Conservation (phyloP, 2,888 invertebrate species). For the Atethmia centrago region DNA sequence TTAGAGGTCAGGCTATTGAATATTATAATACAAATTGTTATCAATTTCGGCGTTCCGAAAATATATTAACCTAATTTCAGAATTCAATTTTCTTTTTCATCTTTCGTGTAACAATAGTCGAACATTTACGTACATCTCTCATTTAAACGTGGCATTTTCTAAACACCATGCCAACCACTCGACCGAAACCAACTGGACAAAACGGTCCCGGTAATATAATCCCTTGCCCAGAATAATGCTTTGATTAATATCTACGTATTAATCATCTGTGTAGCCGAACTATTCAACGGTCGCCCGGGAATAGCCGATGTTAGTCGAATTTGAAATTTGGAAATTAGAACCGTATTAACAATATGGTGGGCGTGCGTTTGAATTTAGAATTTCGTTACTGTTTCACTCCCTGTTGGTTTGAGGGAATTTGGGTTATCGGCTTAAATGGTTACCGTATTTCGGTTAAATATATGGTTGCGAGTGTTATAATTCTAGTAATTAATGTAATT, state of each 20-base stretch:
- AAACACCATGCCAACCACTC: slow-evolving; percentile 39
- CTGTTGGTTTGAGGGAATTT: slow-evolving; percentile 57
- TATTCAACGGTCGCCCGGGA: slow-evolving; percentile 84
- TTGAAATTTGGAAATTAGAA: slow-evolving; percentile 83
- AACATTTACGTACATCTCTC: slow-evolving; percentile 8
- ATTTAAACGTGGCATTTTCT: slow-evolving; percentile 30
- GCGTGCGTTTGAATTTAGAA: slow-evolving; percentile 73
- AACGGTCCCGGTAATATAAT: slow-evolving; percentile 51
- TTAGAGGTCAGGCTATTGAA: not conserved
- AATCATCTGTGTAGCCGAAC: slow-evolving; percentile 84
- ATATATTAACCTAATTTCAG: not conserved
- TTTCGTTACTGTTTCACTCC: slow-evolving; percentile 66
- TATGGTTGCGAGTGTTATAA: slow-evolving; percentile 20
- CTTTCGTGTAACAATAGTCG: not conserved
- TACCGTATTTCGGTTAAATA: slow-evolving; percentile 44
- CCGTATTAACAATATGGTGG: slow-evolving; percentile 80
- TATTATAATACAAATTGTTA: not conserved
- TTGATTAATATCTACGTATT: slow-evolving; percentile 85
- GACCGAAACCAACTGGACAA: slow-evolving; percentile 50
- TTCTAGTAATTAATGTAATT: slow-evolving; percentile 41
- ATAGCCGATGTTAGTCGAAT: slow-evolving; percentile 81
- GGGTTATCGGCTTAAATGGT: slow-evolving; percentile 59
- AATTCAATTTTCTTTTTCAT: slow-evolving; percentile 21
- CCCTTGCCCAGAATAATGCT: slow-evolving; percentile 76
- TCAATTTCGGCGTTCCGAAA: not conserved